phyloP scores from a whole-genome alignment of 2,113 vertebrate species.

The Amia ocellicauda region DNA sequence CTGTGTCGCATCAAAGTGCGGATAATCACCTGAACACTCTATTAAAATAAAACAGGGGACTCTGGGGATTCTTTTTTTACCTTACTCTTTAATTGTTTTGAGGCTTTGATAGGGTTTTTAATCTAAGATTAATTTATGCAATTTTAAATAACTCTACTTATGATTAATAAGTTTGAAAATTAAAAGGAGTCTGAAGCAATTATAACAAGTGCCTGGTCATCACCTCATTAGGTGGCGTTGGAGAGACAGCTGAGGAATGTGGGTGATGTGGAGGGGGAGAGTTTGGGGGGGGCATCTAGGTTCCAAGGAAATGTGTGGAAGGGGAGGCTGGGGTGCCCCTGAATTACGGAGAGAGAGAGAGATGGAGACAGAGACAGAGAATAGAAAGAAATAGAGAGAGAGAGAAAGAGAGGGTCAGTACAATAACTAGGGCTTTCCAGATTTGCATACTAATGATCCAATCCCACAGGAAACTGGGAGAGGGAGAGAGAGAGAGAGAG shows the following conservation, averaged over 20 bases:
- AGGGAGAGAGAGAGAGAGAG: slow-evolving; percentile 34
- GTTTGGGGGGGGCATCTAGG: slow-evolving; percentile 15
- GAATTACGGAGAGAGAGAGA: slow-evolving; percentile 19
- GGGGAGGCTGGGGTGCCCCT: slow-evolving; percentile 3
- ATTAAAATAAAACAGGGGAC: slow-evolving; percentile 91
- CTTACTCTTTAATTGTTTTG: slow-evolving; percentile 98
- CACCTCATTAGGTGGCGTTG: slow-evolving; percentile 93
- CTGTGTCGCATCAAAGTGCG: slow-evolving; percentile 83
- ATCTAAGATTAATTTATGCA: slow-evolving; percentile 99
- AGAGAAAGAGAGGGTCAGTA: slow-evolving; percentile 72
- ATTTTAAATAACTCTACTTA: slow-evolving; percentile 99
- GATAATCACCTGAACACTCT: slow-evolving; percentile 96
- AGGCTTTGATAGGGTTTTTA: slow-evolving; percentile 96
- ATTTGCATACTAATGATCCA: slow-evolving; percentile 79
- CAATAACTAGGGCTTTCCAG: slow-evolving; percentile 73
- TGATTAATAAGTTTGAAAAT: slow-evolving; percentile 99
- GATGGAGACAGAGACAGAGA: slow-evolving; percentile 64
- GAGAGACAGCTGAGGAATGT: slow-evolving; percentile 74
- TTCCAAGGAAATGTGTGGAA: neutral
- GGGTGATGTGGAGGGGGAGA: slow-evolving; percentile 56
- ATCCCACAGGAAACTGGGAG: slow-evolving; percentile 55
- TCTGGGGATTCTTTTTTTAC: slow-evolving; percentile 96
- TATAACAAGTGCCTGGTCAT: slow-evolving; percentile 97
- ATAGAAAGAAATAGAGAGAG: slow-evolving; percentile 57
- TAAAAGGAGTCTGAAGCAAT: slow-evolving; percentile 99